Conservation (phyloP, 2,888 invertebrate species). For the Agriopis leucophaearia region DNA sequence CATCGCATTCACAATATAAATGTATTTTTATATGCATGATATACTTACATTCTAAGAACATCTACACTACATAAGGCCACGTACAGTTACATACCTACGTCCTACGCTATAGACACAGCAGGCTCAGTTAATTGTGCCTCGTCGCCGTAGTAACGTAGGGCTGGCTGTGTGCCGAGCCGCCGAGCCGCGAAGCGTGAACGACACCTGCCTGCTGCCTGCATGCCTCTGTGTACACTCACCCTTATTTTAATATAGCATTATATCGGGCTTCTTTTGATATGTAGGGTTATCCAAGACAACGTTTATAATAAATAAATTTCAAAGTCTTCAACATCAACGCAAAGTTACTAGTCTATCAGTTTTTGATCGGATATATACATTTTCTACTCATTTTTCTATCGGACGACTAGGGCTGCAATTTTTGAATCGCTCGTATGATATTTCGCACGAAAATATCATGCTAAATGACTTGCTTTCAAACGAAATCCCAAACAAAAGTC, state of each 20-base stretch:
- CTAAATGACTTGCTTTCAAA: no score
- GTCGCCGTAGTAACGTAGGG: constrained; percentile 54
- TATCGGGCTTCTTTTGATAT: constrained; percentile 11
- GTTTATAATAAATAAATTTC: neutral
- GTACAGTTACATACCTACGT: no score
- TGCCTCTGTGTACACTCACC: constrained; percentile 26
- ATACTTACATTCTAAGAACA: neutral
- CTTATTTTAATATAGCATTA: constrained; percentile 38
- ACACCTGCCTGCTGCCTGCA: constrained; percentile 55
- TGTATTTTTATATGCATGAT: neutral
- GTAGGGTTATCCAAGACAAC: neutral
- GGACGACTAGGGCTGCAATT: no score
- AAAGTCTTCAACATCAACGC: neutral
- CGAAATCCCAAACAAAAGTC: no score
- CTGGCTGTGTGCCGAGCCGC: constrained; percentile 43
- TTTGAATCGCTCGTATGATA: no score
- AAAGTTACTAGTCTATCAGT: no score
- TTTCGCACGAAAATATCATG: no score
- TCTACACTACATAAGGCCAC: constrained; percentile 33
- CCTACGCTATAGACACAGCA: constrained; percentile 23
- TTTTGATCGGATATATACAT: no score
- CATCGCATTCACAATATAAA: no score
- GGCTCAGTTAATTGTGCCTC: constrained; percentile 44
- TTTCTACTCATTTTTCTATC: no score
- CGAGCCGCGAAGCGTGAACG: constrained; percentile 63